Percentiles rank a stretch among this genome's conserved stretches.
These are phyloP conservation scores for Cyanocitta stelleri DNA, from an alignment of 2,113 vertebrate species.

Conservation along the genomic window DNA sequence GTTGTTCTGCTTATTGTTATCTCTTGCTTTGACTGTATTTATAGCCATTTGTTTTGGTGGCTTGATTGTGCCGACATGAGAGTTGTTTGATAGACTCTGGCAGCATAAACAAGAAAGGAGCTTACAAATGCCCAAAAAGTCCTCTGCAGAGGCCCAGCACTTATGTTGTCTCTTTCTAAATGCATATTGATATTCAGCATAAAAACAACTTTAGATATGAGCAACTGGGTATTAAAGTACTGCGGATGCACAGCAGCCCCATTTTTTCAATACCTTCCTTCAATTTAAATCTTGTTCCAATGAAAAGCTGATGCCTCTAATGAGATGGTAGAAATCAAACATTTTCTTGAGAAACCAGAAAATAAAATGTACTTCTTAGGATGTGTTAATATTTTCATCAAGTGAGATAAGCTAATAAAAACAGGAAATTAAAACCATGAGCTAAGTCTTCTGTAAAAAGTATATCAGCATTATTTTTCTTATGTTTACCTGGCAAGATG, in stretches of 20 bases:
- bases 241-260: neutral
- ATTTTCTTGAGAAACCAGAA: neutral
- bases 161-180: neutral
- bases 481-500: neutral
- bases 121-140: neutral
- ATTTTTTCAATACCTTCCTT: conserved; percentile 30
- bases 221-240: neutral
- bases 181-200: neutral
- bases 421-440: neutral
- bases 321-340: conserved; percentile 1
- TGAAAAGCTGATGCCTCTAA: conserved; percentile 37
- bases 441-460: neutral
- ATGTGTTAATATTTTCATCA: neutral
- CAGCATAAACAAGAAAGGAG: neutral
- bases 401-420: neutral
- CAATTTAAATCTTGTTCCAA: conserved; percentile 26
- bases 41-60: neutral
- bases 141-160: neutral
- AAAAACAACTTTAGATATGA: neutral
- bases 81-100: neutral
- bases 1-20: conserved; percentile 2
- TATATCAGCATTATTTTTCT: neutral
- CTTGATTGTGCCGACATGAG: neutral
- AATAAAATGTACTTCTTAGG: neutral
- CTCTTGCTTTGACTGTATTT: neutral